Base-by-base conservation (phyloP, 2,888 invertebrate genomes). In the Sinhomidia bicolor region DNA sequence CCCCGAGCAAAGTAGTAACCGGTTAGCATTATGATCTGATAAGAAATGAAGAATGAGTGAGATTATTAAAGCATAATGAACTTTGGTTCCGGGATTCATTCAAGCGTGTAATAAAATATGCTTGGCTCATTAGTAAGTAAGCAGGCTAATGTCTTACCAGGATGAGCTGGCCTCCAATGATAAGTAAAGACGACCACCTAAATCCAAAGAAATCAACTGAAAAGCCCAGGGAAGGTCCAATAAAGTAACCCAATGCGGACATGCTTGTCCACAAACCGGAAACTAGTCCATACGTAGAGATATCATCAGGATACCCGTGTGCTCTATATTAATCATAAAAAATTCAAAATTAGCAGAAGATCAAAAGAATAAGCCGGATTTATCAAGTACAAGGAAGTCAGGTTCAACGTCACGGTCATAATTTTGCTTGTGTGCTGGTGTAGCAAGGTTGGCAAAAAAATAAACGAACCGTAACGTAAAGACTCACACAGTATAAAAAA, bases 251-350 rank as follows among this genome's bases (percentile, higher is more conserved):
- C 12, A 98, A 94, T 0, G 98, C 97, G 93, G 98, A 97, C 0
- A 97, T 96, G 0, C 97, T 97, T 0, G 98, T 97, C 96, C 98
- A 98, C 92, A 98, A 94, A 0, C 98, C 98, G 0, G 98, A 97
- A 14, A 98, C 96, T 47, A 98, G 94, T 0, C 98, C 98, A 93
- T 97, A 98, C 0, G 98, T 98, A 93, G 97, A 96, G 90, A 98
- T 95, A 89, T 96, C 96, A 93, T 98, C 97, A 0, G 97, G 96
- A 91, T 97, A 96, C 0, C 97, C 97, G 91, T 95, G 94, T 0
- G 95, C 94, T 92, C 97, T 97, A 93, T 23, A 47, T 4, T 36
- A 7, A 36, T 36, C 4, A 36, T 5, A 36, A 76, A 14, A 14
- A 47, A 17, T 36, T 47, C 23, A 23, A 36, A 71, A 3, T 36